Conservation (phyloP, 2,113 vertebrate species). For the Phyllostomus hastatus region DNA sequence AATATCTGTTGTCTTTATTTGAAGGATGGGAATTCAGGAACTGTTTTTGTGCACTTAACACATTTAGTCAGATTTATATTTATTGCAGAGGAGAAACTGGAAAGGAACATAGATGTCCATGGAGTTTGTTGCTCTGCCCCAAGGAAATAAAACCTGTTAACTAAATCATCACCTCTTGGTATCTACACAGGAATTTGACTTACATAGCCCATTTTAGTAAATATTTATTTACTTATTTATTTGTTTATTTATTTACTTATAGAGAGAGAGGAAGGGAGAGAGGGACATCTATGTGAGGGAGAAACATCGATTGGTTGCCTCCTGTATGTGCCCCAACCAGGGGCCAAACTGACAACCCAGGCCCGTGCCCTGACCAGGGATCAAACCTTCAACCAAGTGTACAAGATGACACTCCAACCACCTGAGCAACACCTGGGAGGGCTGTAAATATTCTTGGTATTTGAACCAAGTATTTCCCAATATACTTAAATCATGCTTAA, state of each 20-base stretch:
- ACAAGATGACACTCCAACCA: too few species aligned
- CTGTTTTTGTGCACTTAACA: not conserved
- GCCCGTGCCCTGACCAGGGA: too few species aligned
- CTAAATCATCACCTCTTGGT: not conserved
- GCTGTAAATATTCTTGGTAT: not conserved
- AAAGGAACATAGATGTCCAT: not conserved
- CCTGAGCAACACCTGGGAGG: too few species aligned
- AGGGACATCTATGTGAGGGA: too few species aligned
- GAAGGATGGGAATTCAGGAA: not conserved
- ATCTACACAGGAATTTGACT: not conserved
- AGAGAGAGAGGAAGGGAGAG: too few species aligned
- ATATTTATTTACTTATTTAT: not conserved
- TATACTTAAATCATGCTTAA: not conserved
- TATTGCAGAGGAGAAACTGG: not conserved
- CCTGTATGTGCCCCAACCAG: too few species aligned
- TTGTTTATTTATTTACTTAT: too few species aligned
- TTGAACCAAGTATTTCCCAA: not conserved
- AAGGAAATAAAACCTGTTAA: slow-evolving; percentile 17
- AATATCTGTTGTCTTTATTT: not conserved
- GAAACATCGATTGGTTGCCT: too few species aligned
- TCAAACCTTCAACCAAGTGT: too few species aligned
- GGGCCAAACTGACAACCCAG: too few species aligned
- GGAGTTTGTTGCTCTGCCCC: not conserved
- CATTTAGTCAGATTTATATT: slow-evolving; percentile 19
- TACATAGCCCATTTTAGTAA: not conserved